Evolutionary conservation across 2,888 invertebrate species (phyloP).

Genomic region (Idaea aversata): DNA sequence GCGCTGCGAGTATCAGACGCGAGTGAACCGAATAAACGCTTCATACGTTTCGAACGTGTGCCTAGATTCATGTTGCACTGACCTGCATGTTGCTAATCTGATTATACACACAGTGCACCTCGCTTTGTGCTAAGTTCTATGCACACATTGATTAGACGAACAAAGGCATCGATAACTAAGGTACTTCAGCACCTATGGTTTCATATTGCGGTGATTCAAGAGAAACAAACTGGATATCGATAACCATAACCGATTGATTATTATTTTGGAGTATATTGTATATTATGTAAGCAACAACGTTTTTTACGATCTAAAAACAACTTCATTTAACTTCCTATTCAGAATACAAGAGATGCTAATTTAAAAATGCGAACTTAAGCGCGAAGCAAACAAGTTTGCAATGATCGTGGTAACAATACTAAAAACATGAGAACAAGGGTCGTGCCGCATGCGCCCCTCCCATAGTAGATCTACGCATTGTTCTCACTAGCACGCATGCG

Average conservation of each 20-base stretch:
- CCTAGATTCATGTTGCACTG: slow-evolving; percentile 55
- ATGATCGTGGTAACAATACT: slow-evolving; percentile 35
- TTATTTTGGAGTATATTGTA: neutral
- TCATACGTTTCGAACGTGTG: slow-evolving; percentile 39
- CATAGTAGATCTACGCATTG: slow-evolving; percentile 40
- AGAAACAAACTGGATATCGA: neutral
- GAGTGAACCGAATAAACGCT: slow-evolving; percentile 65
- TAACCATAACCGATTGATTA: neutral
- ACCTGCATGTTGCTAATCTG: slow-evolving; percentile 69
- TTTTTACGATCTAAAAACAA: neutral
- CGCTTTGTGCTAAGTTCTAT: slow-evolving; percentile 41
- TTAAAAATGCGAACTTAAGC: slow-evolving; percentile 31
- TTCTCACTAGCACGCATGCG: slow-evolving; percentile 40
- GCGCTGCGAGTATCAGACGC: slow-evolving; percentile 58
- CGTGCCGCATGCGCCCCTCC: slow-evolving; percentile 36
- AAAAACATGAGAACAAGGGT: slow-evolving; percentile 47
- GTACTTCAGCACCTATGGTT: slow-evolving; percentile 4
- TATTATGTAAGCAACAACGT: neutral
- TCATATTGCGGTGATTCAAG: neutral
- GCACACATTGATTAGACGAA: slow-evolving; percentile 31
- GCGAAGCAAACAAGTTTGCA: slow-evolving; percentile 28
- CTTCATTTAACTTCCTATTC: neutral
- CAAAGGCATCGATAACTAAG: slow-evolving; percentile 31
- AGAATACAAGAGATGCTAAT: slow-evolving; percentile 14
- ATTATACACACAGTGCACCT: slow-evolving; percentile 57